Conservation (phyloP, 2,113 vertebrate genomes). For the Oryzias javanicus region DNA sequence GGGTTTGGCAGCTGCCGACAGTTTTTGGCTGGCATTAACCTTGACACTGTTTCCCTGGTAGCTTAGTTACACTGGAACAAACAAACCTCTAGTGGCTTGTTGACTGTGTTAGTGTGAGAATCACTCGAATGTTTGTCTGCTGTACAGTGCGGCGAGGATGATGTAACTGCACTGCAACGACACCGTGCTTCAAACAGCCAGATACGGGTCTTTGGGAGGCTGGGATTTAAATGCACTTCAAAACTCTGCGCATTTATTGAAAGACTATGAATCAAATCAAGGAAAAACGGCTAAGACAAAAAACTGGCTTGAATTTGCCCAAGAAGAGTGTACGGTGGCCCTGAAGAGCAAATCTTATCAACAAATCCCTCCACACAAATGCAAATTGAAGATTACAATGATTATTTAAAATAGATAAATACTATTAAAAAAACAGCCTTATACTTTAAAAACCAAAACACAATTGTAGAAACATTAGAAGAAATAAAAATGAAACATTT, state of each 20-base stretch:
- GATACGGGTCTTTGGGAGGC: conserved; percentile 8
- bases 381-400: too few species aligned
- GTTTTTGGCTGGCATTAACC: conserved; percentile 9
- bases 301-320: conserved; percentile 2
- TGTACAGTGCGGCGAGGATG: conserved; percentile 4
- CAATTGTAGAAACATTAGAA: too few species aligned
- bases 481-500: too few species aligned
- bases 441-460: too few species aligned
- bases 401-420: too few species aligned
- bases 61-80: background rate
- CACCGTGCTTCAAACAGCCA: background rate
- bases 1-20: background rate
- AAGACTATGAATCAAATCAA: background rate
- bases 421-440: too few species aligned
- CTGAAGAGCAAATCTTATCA: conserved; percentile 20
- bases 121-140: background rate
- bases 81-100: conserved; percentile 2
- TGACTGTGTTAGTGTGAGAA: conserved; percentile 8
- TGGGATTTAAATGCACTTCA: conserved; percentile 1
- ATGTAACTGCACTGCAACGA: conserved; percentile 4
- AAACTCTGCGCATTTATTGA: background rate
- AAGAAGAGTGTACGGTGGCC: conserved; percentile 19
- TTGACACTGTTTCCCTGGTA: conserved; percentile 11
- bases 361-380: too few species aligned
- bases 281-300: background rate